Conservation (phyloP, 1,140 invertebrate species). For the Megathymus violae region DNA sequence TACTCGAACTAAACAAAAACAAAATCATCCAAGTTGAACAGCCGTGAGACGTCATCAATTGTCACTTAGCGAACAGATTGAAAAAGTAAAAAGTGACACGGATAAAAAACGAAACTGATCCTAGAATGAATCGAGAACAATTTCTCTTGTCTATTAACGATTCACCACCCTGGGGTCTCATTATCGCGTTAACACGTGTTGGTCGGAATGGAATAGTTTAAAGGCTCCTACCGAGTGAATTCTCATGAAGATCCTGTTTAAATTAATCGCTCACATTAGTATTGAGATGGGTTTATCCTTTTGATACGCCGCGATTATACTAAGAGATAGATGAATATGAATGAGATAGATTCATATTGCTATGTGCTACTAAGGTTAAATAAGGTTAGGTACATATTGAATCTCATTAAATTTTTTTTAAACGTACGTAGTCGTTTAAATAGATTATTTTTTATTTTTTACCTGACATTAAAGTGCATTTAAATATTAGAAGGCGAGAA, state of each 20-base stretch:
- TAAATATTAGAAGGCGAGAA: too few relatives aligned
- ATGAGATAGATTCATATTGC: background rate
- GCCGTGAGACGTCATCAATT: background rate
- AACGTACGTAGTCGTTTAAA: too few relatives aligned
- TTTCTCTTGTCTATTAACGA: conserved; percentile 60
- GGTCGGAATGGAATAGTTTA: conserved; percentile 45
- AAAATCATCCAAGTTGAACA: conserved; percentile 10
- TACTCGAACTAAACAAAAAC: too few relatives aligned
- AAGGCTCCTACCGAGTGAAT: conserved; percentile 47
- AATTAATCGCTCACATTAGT: conserved; percentile 61
- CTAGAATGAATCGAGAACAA: conserved; percentile 43
- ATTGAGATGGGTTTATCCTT: conserved; percentile 40
- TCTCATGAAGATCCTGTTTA: conserved; percentile 49
- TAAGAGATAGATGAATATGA: background rate
- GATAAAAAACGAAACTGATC: conserved; percentile 39
- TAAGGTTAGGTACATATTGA: too few relatives aligned
- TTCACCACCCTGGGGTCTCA: conserved; percentile 56
- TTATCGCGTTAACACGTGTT: conserved; percentile 65
- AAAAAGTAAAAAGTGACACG: conserved; percentile 38
- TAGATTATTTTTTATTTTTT: too few relatives aligned
- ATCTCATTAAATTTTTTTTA: too few relatives aligned
- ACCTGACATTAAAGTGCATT: too few relatives aligned
- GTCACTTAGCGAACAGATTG: conserved; percentile 21
- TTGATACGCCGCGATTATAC: conserved; percentile 18
- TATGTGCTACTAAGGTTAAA: too few relatives aligned